Evolutionary conservation across 2,797 vertebrate species (phyloP).

Genomic region (Lepus oiostolus): DNA sequence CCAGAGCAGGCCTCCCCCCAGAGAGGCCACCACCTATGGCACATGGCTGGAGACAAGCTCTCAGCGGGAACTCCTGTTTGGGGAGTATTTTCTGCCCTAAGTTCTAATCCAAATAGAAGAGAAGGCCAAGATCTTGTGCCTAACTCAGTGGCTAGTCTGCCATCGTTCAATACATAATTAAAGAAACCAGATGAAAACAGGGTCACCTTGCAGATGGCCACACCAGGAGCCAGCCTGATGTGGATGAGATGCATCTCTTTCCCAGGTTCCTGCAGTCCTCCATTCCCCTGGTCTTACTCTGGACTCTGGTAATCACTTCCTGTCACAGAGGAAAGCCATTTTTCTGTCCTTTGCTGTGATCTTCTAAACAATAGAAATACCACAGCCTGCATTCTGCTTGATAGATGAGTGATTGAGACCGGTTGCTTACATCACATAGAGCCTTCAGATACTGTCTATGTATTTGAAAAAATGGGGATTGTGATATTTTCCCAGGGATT

Average conservation of each 20-base stretch:
- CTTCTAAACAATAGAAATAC: conserved; percentile 9
- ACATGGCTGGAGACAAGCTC: neutral
- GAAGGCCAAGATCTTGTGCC: neutral
- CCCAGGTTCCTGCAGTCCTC: neutral
- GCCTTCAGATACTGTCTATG: neutral
- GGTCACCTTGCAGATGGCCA: neutral
- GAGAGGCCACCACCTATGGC: neutral
- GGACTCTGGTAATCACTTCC: neutral
- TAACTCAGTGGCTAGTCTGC: neutral
- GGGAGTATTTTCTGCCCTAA: conserved; percentile 23
- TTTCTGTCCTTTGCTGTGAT: neutral
- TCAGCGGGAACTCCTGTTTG: neutral
- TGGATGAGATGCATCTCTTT: neutral
- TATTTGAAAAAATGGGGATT: neutral
- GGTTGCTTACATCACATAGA: neutral
- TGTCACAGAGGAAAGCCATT: neutral
- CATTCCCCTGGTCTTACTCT: neutral
- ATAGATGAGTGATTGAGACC: neutral
- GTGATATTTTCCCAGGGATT: neutral
- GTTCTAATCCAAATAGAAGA: neutral
- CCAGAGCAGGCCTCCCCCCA: neutral
- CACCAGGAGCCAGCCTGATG: neutral
- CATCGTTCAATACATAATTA: conserved; percentile 10
- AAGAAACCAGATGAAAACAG: conserved; percentile 59
- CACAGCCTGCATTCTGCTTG: neutral